Percentiles rank a stretch among this genome's conserved stretches.
Conservation (phyloP, 2,888 invertebrate species). For the Oscheius sp. region DNA sequence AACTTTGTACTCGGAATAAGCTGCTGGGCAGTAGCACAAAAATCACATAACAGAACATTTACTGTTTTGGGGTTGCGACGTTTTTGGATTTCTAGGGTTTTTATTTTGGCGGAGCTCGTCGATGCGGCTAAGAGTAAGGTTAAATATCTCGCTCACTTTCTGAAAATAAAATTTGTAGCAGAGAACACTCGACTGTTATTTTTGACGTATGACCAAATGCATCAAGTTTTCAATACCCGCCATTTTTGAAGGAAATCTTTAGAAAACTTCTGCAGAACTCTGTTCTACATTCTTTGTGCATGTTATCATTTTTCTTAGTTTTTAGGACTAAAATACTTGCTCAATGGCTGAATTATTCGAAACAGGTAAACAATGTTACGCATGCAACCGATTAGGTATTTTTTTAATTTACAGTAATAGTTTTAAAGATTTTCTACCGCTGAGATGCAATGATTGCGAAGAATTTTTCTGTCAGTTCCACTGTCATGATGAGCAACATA, state of each 20-base stretch:
- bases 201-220: background rate
- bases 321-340: background rate
- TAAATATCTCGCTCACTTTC: conserved; percentile 53
- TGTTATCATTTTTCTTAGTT: background rate
- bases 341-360: background rate
- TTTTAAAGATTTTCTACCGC: no score
- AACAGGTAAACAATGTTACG: no score
- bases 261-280: no score
- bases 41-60: conserved; percentile 14
- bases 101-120: conserved; percentile 52
- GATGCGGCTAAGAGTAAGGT: conserved; percentile 47
- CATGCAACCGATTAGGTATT: no score
- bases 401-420: no score
- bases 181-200: background rate
- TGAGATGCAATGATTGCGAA: no score
- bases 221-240: background rate
- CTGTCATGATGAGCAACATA: no score
- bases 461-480: no score
- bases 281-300: no score
- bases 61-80: background rate
- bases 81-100: conserved; percentile 30
- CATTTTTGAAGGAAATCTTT: no score
- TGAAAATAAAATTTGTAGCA: conserved; percentile 33
- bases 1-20: background rate
- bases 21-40: conserved; percentile 4